A percentile compares a stretch with the other conserved stretches of the same genome.
phyloP scores from a whole-genome alignment of 2,888 invertebrate genomes.

The Syrphus vitripennis region DNA sequence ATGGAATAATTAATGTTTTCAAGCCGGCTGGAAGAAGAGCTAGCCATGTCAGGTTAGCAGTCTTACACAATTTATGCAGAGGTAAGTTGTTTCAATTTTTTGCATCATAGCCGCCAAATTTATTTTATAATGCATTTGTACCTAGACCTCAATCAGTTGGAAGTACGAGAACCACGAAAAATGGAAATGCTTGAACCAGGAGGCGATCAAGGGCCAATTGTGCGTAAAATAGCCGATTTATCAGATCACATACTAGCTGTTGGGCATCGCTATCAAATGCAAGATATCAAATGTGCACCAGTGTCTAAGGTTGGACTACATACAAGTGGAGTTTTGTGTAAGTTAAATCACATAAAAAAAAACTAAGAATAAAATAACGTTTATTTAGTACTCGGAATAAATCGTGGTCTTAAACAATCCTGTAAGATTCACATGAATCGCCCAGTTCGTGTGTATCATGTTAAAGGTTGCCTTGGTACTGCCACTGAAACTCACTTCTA shows the following conservation, averaged over 20 bases:
- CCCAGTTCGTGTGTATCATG: constrained; percentile 87
- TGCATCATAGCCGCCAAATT: neutral
- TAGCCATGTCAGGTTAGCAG: constrained; percentile 82
- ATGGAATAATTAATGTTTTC: constrained; percentile 90
- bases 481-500: constrained; percentile 89
- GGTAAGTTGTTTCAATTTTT: constrained; percentile 82
- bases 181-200: constrained; percentile 85
- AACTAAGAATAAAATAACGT: neutral
- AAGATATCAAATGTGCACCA: constrained; percentile 85
- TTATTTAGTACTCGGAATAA: constrained; percentile 87
- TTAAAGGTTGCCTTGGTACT: constrained; percentile 89
- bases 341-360: constrained; percentile 76
- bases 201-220: constrained; percentile 83
- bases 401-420: constrained; percentile 84
- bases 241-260: constrained; percentile 89
- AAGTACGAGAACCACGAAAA: constrained; percentile 84
- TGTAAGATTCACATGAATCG: constrained; percentile 84
- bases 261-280: constrained; percentile 87
- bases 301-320: constrained; percentile 85
- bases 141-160: constrained; percentile 88
- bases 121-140: neutral
- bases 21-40: constrained; percentile 87
- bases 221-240: constrained; percentile 85
- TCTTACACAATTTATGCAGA: constrained; percentile 85
- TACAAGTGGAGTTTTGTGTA: constrained; percentile 89